A percentile compares a stretch with the other conserved stretches of the same genome.
Conservation (phyloP, 2,797 vertebrate genomes). For the Megaceryle alcyon region DNA sequence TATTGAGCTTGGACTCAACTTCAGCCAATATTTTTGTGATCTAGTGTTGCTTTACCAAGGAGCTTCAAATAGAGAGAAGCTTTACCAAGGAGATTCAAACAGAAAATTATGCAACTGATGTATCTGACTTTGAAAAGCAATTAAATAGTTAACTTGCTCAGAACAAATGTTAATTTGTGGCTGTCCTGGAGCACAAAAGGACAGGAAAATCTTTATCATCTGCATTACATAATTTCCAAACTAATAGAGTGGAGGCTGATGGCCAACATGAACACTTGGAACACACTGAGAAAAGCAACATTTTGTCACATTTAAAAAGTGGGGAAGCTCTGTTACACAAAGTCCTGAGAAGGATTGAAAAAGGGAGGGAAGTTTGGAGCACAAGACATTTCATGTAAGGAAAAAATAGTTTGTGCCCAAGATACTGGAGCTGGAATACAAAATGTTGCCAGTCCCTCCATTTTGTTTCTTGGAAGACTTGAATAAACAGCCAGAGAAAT, state of each 20-base stretch:
- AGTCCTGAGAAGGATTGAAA: not conserved
- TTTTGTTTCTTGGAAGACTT: not conserved
- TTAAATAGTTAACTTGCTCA: not conserved
- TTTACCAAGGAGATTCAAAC: not conserved
- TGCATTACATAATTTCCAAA: not conserved
- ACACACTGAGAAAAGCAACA: not conserved
- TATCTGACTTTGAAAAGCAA: constrained; percentile 21
- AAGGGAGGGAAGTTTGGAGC: not conserved
- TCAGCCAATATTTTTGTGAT: constrained; percentile 20
- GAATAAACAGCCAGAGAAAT: not conserved
- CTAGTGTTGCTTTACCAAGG: not conserved
- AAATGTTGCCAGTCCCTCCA: not conserved
- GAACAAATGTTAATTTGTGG: not conserved
- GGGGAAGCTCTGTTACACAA: not conserved
- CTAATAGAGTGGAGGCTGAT: not conserved
- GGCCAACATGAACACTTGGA: not conserved
- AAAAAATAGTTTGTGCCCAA: not conserved
- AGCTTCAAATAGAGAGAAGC: constrained; percentile 1
- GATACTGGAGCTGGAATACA: not conserved
- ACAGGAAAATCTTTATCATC: not conserved
- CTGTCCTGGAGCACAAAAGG: not conserved
- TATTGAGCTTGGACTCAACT: constrained; percentile 36
- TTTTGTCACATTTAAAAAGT: not conserved
- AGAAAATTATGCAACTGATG: not conserved
- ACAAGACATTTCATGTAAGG: not conserved